These are phyloP conservation scores for Malacoraja senta DNA, from an alignment of 2,797 vertebrate genomes.

Conservation along the genomic window DNA sequence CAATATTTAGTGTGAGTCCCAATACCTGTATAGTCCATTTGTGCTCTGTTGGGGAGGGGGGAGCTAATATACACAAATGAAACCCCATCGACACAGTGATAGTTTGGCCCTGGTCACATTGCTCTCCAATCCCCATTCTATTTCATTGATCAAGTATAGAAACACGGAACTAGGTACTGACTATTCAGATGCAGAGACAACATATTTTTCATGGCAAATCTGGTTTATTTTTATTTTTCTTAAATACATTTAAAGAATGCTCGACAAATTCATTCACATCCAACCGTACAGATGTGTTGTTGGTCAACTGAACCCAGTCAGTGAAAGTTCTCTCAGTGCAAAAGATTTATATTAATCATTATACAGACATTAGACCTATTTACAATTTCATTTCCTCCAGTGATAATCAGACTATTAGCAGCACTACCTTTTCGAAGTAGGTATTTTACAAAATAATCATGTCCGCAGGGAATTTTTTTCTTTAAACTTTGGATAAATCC, in stretches of 20 bases:
- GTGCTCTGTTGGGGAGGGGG: no score
- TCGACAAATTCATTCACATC: neutral
- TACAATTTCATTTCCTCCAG: neutral
- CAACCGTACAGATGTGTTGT: neutral
- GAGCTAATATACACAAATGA: no score
- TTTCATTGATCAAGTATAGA: no score
- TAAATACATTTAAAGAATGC: neutral
- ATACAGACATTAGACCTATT: neutral
- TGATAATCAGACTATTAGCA: neutral
- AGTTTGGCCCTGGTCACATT: no score
- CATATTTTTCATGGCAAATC: neutral
- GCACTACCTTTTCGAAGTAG: neutral
- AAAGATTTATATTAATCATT: neutral
- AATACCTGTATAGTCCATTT: no score
- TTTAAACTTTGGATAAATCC: neutral
- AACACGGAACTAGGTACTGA: no score
- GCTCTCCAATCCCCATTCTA: no score
- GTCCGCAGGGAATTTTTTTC: neutral
- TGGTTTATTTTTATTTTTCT: neutral
- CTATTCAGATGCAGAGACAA: neutral
- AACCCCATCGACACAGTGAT: no score
- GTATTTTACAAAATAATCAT: neutral
- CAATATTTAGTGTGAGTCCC: no score
- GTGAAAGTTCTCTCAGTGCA: neutral
- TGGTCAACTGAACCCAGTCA: neutral